Evolutionary conservation across 2,797 vertebrate species (phyloP), one percentile per base, ranked within the genome.

Genomic region (Anguilla pacifica): DNA sequence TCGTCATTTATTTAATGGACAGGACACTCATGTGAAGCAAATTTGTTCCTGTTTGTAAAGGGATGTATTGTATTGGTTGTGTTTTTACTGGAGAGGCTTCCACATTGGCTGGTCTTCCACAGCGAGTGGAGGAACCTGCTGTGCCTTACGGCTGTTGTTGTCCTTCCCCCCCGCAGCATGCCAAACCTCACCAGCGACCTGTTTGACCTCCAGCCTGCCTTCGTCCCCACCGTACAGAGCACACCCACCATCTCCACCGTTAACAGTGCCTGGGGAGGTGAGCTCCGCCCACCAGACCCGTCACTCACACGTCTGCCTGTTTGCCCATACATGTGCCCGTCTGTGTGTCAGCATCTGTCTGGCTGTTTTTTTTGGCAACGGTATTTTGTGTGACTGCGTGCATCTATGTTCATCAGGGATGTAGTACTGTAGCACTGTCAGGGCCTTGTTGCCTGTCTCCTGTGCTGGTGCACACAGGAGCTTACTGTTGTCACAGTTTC

Each of bases 231-330:
- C 86, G 96, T 97, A 91, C 97, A 97, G 93, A 97, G 96, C 91
- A 96, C 95, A 93, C 96, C 97, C 94, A 96, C 96, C 95, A 96
- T 97, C 93, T 96, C 96, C 91, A 95, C 95, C 83, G 95, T 95
- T 93, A 96, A 95, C 94, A 97, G 93, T 89, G 94, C 95, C 89
- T 98, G 97, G 97, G 96, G 97, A 97, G 98, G 98, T 98, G 95
- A 94, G 94, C 11, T 46, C 74, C 46, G 15, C 74, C 39, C 35
- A 6, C 74, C 35, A 0, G 13, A 15, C 35, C 35, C 35, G 15
- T 28, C 64, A 6, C 72, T 28, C 6, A 28, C 64, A 28, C 6
- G 35, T 35, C 72, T 25, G 31, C 31, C 13, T 17, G 72, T 77
- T 6, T 39, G 72, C 28, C 7, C 6, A 4, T 72, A 4, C 59